These are phyloP conservation scores for Amphipyra berbera DNA, from an alignment of 2,888 invertebrate species.

Conservation along the genomic window DNA sequence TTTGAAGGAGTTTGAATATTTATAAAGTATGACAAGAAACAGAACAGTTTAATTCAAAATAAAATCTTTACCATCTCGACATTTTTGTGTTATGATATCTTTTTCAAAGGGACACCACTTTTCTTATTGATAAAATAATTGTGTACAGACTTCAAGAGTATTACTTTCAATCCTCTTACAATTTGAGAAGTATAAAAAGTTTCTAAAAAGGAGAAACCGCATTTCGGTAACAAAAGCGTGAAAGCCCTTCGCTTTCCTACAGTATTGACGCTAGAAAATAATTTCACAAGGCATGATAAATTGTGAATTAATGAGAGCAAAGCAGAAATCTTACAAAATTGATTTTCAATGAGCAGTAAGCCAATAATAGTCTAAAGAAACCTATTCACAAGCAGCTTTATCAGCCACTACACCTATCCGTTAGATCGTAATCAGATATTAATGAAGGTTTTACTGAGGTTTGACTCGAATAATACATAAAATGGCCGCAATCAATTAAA, in stretches of 20 bases:
- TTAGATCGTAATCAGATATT: slow-evolving; percentile 39
- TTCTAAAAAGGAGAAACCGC: slow-evolving; percentile 6
- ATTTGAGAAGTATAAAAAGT: background rate
- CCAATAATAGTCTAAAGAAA: slow-evolving; percentile 25
- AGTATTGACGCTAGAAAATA: slow-evolving; percentile 3
- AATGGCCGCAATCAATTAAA: slow-evolving; percentile 39
- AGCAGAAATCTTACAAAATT: slow-evolving; percentile 38
- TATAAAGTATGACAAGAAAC: too few species aligned
- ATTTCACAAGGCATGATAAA: slow-evolving; percentile 26
- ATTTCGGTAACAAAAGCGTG: slow-evolving; percentile 19
- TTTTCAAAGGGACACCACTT: background rate
- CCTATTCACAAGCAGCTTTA: slow-evolving; percentile 12
- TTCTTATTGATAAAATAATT: too few species aligned
- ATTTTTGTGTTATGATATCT: too few species aligned
- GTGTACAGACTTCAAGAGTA: too few species aligned
- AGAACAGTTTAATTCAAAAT: too few species aligned
- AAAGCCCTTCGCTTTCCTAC: slow-evolving; percentile 12
- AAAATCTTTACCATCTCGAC: too few species aligned
- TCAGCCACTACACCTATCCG: slow-evolving; percentile 11
- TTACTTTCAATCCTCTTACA: background rate
- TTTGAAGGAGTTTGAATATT: too few species aligned
- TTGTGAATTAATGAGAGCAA: slow-evolving; percentile 33
- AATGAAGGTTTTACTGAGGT: slow-evolving; percentile 23
- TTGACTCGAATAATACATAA: slow-evolving; percentile 35
- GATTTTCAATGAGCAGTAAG: slow-evolving; percentile 36